These are phyloP conservation scores for Borostomias antarcticus DNA, from an alignment of 2,797 vertebrate genomes.

Conservation along the genomic window DNA sequence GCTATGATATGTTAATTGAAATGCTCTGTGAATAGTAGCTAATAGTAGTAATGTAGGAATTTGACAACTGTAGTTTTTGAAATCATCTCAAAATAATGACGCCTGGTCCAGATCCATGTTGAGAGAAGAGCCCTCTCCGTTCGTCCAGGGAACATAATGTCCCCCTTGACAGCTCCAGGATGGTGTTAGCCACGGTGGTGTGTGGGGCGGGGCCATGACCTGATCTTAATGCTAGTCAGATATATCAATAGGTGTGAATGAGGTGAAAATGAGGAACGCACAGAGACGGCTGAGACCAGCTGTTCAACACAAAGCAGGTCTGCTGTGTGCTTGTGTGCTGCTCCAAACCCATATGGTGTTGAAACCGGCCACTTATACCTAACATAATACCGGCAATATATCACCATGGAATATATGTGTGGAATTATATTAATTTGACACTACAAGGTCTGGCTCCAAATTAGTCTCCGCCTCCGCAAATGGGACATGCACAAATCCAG, in stretches of 20 bases:
- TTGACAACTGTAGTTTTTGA: no score
- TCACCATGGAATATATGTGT: no score
- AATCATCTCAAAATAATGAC: no score
- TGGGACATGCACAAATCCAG: conserved; percentile 8
- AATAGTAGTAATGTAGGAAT: no score
- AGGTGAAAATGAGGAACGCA: conserved; percentile 79
- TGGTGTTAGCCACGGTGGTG: conserved; percentile 56
- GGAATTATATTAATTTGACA: no score
- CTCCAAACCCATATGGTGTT: not conserved
- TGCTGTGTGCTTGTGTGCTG: not conserved
- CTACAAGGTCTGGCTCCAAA: no score
- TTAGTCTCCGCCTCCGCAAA: conserved; percentile 24
- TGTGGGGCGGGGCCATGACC: conserved; percentile 65
- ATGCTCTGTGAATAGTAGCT: not conserved
- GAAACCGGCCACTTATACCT: no score
- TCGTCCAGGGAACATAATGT: no score
- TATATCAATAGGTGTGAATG: conserved; percentile 73
- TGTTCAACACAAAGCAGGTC: conserved; percentile 14
- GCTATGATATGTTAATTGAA: not conserved
- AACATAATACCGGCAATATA: no score
- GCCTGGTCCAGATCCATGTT: no score
- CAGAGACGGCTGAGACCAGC: conserved; percentile 75
- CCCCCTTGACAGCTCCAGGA: conserved; percentile 51
- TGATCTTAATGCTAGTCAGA: conserved; percentile 77
- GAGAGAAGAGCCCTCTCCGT: no score